Conservation (phyloP, 2,888 invertebrate species). For the Malachius bipustulatus region DNA sequence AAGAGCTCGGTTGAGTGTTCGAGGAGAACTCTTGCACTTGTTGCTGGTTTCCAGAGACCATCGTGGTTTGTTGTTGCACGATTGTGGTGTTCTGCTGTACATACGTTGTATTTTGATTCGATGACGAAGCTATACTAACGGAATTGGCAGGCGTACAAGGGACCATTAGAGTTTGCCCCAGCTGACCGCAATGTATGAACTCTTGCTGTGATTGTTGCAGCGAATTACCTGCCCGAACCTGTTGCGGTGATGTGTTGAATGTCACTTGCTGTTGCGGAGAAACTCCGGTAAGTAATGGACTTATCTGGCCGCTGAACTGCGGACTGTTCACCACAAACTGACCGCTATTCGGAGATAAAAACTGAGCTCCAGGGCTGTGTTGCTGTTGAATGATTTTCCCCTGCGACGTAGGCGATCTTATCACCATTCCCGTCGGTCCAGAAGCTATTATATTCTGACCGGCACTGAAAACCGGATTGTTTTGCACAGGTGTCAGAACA, state of each 20-base stretch:
- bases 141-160: constrained; percentile 51
- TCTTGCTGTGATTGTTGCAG: constrained; percentile 50
- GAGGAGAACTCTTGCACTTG: constrained; percentile 35
- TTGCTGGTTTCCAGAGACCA: constrained; percentile 54
- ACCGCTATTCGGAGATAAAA: constrained; percentile 58
- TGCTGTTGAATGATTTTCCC: constrained; percentile 57
- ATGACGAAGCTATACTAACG: constrained; percentile 44
- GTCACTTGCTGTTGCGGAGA: constrained; percentile 50
- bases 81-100: constrained; percentile 80
- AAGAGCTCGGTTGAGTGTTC: constrained; percentile 24
- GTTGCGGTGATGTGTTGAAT: constrained; percentile 25
- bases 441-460: constrained; percentile 53
- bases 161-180: constrained; percentile 61
- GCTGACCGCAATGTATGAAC: constrained; percentile 56
- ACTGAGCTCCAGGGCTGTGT: constrained; percentile 57
- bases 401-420: constrained; percentile 57
- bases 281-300: constrained; percentile 63
- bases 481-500: constrained; percentile 61
- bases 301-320: constrained; percentile 62
- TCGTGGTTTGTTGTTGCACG: constrained; percentile 69
- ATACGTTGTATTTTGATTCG: constrained; percentile 54
- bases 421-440: constrained; percentile 63
- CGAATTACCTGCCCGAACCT: constrained; percentile 28
- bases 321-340: constrained; percentile 67
- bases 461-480: constrained; percentile 50